phyloP scores from a whole-genome alignment of 2,113 vertebrate genomes.

The Murina feae region DNA sequence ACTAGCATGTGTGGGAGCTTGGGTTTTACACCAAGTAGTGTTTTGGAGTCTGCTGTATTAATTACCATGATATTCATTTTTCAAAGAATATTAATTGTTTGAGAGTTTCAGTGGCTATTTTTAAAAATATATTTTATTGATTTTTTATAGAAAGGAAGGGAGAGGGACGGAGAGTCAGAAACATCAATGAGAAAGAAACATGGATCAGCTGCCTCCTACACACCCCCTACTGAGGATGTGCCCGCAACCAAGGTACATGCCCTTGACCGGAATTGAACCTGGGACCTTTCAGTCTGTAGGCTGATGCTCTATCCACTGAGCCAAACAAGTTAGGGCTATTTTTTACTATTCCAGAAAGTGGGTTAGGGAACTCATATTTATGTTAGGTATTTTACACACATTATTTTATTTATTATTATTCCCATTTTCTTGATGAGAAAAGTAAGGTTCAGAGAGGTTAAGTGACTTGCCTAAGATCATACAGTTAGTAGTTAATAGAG shows the following conservation, averaged over 20 bases:
- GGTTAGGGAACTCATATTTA: not conserved
- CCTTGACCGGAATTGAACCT: too few species aligned
- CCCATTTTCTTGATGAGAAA: not conserved
- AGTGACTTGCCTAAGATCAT: not conserved
- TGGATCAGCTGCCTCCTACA: too few species aligned
- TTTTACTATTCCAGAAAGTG: not conserved
- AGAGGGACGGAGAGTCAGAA: too few species aligned
- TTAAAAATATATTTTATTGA: too few species aligned
- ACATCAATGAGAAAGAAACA: too few species aligned
- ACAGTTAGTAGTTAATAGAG: not conserved
- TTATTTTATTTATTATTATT: constrained; percentile 1
- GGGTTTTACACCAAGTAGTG: not conserved
- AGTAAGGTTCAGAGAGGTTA: not conserved
- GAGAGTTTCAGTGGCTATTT: not conserved
- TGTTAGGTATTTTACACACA: not conserved
- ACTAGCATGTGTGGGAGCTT: not conserved
- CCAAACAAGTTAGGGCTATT: too few species aligned
- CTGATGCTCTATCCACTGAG: too few species aligned
- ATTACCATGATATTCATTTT: not conserved
- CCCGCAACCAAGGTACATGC: too few species aligned
- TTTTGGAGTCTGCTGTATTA: not conserved
- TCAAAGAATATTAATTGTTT: not conserved
- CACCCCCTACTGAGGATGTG: too few species aligned
- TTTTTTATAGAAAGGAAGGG: too few species aligned
- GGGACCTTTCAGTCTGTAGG: too few species aligned